Percentiles rank a stretch among this genome's conserved stretches.
Conservation (phyloP, 2,113 vertebrate genomes). For the Percopsis transmontana region DNA sequence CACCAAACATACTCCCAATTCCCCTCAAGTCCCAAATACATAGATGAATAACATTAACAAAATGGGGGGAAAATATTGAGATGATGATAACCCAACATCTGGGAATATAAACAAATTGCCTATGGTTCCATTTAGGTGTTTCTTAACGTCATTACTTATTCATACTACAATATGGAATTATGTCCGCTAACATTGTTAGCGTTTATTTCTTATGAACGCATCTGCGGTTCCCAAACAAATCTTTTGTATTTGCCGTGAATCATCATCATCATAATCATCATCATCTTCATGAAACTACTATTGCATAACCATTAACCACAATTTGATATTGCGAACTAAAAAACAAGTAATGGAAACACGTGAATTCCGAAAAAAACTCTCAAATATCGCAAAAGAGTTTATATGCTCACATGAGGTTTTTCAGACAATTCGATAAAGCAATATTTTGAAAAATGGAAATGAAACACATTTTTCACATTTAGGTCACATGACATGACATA, state of each 20-base stretch:
- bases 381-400: too few species aligned
- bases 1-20: background rate
- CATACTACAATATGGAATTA: background rate
- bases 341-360: too few species aligned
- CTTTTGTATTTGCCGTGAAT: background rate
- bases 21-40: background rate
- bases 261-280: background rate
- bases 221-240: background rate
- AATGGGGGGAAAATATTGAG: too few species aligned
- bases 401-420: too few species aligned
- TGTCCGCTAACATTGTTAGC: background rate
- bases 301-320: background rate
- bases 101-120: too few species aligned
- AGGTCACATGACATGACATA: too few species aligned
- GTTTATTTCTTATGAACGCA: background rate
- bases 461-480: too few species aligned
- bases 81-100: too few species aligned
- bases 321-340: too few species aligned
- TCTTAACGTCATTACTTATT: constrained; percentile 1
- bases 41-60: constrained; percentile 7
- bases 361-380: too few species aligned
- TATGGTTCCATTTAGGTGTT: constrained; percentile 8
- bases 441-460: too few species aligned
- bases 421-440: too few species aligned
- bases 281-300: background rate